Percentiles rank a stretch among this genome's conserved stretches.
These are phyloP conservation scores for Anas platyrhynchos DNA, from an alignment of 2,113 vertebrate genomes.

Conservation along the genomic window DNA sequence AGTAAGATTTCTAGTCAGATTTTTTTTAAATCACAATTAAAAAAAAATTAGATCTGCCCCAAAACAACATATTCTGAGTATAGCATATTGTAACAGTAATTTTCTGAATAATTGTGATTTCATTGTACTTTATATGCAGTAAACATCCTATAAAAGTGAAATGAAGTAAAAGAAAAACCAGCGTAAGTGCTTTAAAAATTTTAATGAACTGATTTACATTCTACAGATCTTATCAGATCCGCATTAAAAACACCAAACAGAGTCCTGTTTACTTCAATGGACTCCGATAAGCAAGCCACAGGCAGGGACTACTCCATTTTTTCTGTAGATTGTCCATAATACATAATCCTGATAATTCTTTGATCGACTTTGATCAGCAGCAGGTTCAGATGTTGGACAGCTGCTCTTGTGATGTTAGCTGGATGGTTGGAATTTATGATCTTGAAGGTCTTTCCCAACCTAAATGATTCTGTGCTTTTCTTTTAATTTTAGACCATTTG, in stretches of 20 bases:
- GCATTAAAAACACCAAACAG: slow-evolving; percentile 1
- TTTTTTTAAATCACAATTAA: not conserved
- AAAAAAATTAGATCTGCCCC: not conserved
- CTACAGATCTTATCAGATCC: slow-evolving; percentile 29
- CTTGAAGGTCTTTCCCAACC: no score
- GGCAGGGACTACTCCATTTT: not conserved
- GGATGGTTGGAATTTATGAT: no score
- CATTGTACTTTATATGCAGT: slow-evolving; percentile 1
- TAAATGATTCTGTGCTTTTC: not conserved
- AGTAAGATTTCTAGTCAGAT: not conserved
- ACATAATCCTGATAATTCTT: not conserved
- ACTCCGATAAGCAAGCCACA: not conserved
- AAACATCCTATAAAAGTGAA: slow-evolving; percentile 37
- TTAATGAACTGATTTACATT: slow-evolving; percentile 57
- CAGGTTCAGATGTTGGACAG: not conserved
- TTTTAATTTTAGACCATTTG: not conserved
- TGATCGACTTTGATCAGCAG: slow-evolving; percentile 23
- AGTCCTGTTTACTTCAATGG: slow-evolving; percentile 25
- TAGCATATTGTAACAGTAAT: not conserved
- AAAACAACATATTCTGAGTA: not conserved
- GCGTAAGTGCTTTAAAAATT: not conserved
- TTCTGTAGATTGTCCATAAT: not conserved
- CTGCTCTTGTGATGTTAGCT: not conserved
- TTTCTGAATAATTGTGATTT: not conserved
- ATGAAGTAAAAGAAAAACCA: no score